Evolutionary conservation across 2,797 vertebrate genomes (phyloP), one percentile per base, ranked within the genome.

Genomic region (Iguana delicatissima): DNA sequence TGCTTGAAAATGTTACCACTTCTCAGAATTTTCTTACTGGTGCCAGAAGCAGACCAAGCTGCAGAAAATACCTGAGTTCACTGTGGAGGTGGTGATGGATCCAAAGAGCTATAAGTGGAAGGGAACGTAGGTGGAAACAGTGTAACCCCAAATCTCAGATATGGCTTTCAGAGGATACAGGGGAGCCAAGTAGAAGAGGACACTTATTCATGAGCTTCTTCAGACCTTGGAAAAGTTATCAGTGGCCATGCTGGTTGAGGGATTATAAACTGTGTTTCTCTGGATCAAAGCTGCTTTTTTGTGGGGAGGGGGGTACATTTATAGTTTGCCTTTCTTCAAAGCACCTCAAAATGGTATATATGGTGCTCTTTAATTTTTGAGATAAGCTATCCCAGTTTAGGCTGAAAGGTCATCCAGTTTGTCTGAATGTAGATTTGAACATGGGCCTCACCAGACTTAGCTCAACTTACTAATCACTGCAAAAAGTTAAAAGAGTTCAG

Each of bases 1-100:
- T 93, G 92, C 91, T 93, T 87, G 76, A 67, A 93, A 92, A 89
- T 80, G 79, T 93, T 91, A 85, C n/a, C 86, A 1, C 86, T n/a
- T 88, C 83, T 93, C 26, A 76, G 46, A 0, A 20, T n/a, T 86
- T 74, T 18, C 10, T 0, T 69, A 18, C 35, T 38, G 16, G 82
- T 35, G 32, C 0, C 86, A 69, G 2, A 38, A 0, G 88, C 91
- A 32, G 69, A 57, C 84, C 64, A 16, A 89, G 76, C 42, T 69
- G 16, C 0, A 1, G 52, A 24, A 77, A 83, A 64, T n/a, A 55
- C 1, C 38, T 0, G 20, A 14, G 29, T 84, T 84, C 29, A 74
- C 14, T 42, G 77, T 67, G 64, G 52, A 82, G 69, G 22, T 79
- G 16, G 4, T 18, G 22, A 4, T 81, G 38, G 77, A 86, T 35